Evolutionary conservation across 2,113 vertebrate genomes (phyloP), one percentile per base, ranked within the genome.

Genomic region (Cygnus atratus): DNA sequence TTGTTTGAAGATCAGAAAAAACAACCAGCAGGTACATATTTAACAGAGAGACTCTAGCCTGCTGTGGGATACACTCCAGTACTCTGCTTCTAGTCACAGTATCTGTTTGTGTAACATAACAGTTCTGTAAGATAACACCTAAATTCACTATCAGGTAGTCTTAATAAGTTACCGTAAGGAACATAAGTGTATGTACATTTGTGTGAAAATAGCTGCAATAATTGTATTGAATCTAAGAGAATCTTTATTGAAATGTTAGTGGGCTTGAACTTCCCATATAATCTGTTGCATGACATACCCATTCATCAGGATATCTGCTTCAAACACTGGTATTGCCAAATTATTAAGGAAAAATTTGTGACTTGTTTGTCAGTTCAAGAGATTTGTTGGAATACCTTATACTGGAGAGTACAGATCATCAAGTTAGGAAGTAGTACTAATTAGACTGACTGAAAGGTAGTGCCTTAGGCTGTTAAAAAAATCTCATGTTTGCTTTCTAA

Each of bases 1-100:
- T 96, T 99, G 79, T 99, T 99, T 44, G 99, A 99, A 4, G 99
- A 99, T 39, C 98, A 99, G 90, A 99, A 98, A 97, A 99, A 98
- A 87, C 98, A 98, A 73, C 6, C 96, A 2, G 16, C 98, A 76
- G 98, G 99, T 99, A 95, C 68, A 7, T 15, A 33, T 2, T 16
- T 21, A 94, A 52, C 8, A 44, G 52, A 87, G 67, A 68, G 57
- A 22, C 16, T 73, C 31, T 46, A 21, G 11, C 21, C 0, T 13
- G 33, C 2, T 4, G 28, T 39, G 44, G n/a, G 41, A 7, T 72
- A n/a, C 1, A 6, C 8, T 61, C 17, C 44, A 3, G 3, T 58
- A 2, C 37, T 61, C 63, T 71, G 20, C 52, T 79, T 43, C 37
- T 43, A 29, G 43, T 68, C 61, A 13, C 18, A 6, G 1, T 29